Conservation (phyloP, 2,797 vertebrate species). For the Erethizon dorsatum region DNA sequence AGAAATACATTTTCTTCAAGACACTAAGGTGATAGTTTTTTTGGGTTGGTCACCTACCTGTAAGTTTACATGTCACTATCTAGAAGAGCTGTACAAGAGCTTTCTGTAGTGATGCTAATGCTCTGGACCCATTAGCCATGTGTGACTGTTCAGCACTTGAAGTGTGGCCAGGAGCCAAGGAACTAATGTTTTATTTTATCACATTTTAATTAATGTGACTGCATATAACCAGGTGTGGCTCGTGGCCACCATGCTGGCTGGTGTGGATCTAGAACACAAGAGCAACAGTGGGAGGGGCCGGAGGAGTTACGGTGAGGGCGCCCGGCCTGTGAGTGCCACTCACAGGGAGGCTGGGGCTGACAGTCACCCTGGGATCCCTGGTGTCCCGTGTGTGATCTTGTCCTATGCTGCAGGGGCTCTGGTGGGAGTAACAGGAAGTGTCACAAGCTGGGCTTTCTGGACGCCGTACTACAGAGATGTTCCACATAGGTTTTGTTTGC, state of each 20-base stretch:
- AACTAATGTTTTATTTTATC: background rate
- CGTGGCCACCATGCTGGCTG: background rate
- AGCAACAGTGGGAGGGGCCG: background rate
- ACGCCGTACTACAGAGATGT: background rate
- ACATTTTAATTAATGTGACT: background rate
- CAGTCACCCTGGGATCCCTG: background rate
- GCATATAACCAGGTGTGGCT: background rate
- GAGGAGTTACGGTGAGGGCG: background rate
- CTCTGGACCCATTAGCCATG: background rate
- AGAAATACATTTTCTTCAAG: slow-evolving; percentile 58
- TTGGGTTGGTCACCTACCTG: background rate
- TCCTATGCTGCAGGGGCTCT: background rate
- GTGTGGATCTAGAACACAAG: background rate
- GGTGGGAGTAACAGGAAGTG: background rate
- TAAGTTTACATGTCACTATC: background rate
- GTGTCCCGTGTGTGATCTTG: background rate
- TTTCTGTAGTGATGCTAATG: background rate
- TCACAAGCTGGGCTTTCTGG: background rate
- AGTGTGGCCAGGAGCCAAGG: background rate
- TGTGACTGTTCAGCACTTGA: background rate
- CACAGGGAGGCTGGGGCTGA: background rate
- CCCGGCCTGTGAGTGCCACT: background rate
- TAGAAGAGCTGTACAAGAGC: background rate
- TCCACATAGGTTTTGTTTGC: background rate
- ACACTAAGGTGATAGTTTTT: background rate